These are phyloP conservation scores for Palythoa grandis DNA, from an alignment of 92 coral and sea anemone species.

Conservation along the genomic window DNA sequence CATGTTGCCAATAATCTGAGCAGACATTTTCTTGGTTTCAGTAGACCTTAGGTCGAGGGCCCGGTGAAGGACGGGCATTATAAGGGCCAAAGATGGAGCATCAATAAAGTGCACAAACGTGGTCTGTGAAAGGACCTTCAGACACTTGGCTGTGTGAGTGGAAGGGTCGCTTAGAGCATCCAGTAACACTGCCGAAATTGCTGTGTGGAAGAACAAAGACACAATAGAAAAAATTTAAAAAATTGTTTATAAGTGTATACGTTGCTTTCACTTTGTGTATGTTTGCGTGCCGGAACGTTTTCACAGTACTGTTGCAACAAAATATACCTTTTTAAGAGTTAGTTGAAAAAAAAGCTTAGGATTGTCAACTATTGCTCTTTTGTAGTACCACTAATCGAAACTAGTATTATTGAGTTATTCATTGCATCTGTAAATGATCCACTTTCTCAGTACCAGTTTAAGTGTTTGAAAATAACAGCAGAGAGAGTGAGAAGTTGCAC, in stretches of 20 bases:
- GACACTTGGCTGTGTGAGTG: constrained; percentile 85
- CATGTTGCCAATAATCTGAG: constrained; percentile 98
- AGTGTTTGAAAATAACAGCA: too few relatives aligned
- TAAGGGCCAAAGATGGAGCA: constrained; percentile 95
- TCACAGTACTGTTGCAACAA: neutral
- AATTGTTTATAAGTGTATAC: too few relatives aligned
- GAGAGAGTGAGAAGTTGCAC: too few relatives aligned
- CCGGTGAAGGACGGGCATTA: constrained; percentile 98
- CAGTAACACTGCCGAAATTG: constrained; percentile 89
- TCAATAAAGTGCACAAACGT: constrained; percentile 98
- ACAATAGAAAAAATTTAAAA: neutral
- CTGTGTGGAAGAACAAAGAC: constrained; percentile 48
- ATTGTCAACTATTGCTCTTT: too few relatives aligned
- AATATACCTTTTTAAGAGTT: too few relatives aligned
- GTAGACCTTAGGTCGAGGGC: constrained; percentile 93
- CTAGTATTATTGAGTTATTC: too few relatives aligned
- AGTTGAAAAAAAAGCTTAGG: too few relatives aligned
- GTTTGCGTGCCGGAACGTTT: too few relatives aligned
- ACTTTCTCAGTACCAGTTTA: too few relatives aligned
- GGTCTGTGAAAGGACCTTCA: constrained; percentile 86
- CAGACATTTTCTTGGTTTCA: constrained; percentile 97
- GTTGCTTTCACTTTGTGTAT: too few relatives aligned
- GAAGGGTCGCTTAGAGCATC: constrained; percentile 99
- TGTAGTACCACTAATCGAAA: too few relatives aligned
- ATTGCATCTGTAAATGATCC: too few relatives aligned